phyloP scores from a whole-genome alignment of 2,113 vertebrate genomes.

The Symphodus melops region DNA sequence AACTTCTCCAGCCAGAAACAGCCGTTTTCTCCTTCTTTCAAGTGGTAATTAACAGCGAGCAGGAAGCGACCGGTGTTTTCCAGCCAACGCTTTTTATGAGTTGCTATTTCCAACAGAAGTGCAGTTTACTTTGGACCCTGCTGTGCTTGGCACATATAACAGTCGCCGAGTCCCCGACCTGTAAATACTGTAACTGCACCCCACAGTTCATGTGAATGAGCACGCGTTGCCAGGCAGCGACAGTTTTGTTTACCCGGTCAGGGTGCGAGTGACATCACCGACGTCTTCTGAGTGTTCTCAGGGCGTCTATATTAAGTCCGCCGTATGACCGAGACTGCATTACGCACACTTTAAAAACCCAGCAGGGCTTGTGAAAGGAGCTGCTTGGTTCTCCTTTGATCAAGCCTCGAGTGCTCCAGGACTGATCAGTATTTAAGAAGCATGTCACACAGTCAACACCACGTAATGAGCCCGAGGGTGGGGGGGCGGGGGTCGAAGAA shows the following conservation, averaged over 20 bases:
- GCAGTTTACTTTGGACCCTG: constrained; percentile 70
- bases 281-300: constrained; percentile 34
- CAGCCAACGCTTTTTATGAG: constrained; percentile 62
- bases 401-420: neutral
- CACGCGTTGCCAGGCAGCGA: constrained; percentile 52
- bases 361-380: neutral
- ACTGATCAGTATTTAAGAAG: constrained; percentile 56
- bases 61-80: constrained; percentile 60
- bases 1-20: constrained; percentile 2
- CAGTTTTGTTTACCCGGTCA: constrained; percentile 52
- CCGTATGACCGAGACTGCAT: constrained; percentile 23
- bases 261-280: constrained; percentile 56
- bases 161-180: constrained; percentile 53
- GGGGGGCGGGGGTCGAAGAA: constrained; percentile 24
- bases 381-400: constrained; percentile 50
- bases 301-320: constrained; percentile 64
- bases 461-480: constrained; percentile 45
- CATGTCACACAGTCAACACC: constrained; percentile 54
- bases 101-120: constrained; percentile 72
- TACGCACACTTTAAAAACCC: constrained; percentile 28
- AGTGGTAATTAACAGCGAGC: constrained; percentile 62
- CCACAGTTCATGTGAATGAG: constrained; percentile 20
- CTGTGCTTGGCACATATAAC: constrained; percentile 38
- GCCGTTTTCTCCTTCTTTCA: constrained; percentile 37
- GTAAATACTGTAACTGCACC: constrained; percentile 65